Evolutionary conservation across 2,113 vertebrate genomes (phyloP).

Genomic region (Prietella phreatophila): DNA sequence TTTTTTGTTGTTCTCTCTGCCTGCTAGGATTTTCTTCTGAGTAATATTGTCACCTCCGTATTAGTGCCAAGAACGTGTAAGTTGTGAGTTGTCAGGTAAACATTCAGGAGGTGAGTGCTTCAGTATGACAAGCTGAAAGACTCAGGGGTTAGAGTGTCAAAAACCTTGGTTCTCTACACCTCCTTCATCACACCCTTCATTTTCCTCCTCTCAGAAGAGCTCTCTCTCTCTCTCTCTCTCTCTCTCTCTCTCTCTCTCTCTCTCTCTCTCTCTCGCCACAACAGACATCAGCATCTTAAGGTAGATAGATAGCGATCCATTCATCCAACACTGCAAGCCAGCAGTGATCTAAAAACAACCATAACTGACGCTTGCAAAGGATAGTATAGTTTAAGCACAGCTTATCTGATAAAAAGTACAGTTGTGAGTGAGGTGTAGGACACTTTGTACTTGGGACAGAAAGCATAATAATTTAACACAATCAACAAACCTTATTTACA

Average conservation of each 20-base stretch:
- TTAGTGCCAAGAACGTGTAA: not conserved
- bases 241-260: not conserved
- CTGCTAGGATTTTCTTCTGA: not conserved
- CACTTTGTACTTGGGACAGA: no score
- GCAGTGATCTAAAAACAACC: no score
- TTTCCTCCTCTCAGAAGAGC: not conserved
- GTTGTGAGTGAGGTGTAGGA: no score
- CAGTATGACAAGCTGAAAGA: conserved; percentile 1
- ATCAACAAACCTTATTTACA: no score
- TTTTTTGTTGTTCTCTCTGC: not conserved
- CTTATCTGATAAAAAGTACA: no score
- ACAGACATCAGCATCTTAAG: no score
- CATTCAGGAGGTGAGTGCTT: not conserved
- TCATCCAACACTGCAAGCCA: no score
- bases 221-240: not conserved
- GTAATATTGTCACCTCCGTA: not conserved
- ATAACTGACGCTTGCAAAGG: no score
- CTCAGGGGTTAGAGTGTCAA: not conserved
- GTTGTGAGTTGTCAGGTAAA: not conserved
- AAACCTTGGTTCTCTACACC: not conserved
- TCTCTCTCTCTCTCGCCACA: not conserved
- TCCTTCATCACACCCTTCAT: not conserved
- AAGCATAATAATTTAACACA: no score
- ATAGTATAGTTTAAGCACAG: no score
- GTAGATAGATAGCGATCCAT: no score